Percentiles rank a stretch among this genome's conserved stretches.
Conservation (phyloP, 2,888 invertebrate genomes). For the Scaptomyza caliginosa region DNA sequence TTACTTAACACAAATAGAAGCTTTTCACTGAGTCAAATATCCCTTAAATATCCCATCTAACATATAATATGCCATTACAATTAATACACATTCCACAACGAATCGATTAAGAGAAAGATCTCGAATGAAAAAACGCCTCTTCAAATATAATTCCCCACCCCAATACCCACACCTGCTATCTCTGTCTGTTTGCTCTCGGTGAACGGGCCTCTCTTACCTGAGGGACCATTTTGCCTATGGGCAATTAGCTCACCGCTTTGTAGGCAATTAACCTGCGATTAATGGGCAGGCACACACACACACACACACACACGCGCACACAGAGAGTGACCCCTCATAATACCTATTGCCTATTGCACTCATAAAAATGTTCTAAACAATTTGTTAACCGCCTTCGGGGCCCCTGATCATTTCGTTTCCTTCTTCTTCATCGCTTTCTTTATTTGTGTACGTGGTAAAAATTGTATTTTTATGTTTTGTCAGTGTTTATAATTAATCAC, state of each 20-base stretch:
- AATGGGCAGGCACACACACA: slow-evolving; percentile 61
- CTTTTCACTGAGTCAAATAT: not conserved
- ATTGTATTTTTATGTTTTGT: slow-evolving; percentile 80
- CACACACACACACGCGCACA: slow-evolving; percentile 16
- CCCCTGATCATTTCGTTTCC: not conserved
- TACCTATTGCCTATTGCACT: slow-evolving; percentile 40
- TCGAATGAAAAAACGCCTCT: slow-evolving; percentile 5
- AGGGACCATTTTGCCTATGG: slow-evolving; percentile 46
- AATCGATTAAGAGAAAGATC: slow-evolving; percentile 8
- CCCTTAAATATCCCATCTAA: not conserved
- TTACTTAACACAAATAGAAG: too few relatives aligned
- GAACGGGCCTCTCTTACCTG: slow-evolving; percentile 31
- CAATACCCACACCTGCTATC: not conserved
- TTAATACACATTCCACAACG: slow-evolving; percentile 6
- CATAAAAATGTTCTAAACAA: slow-evolving; percentile 71
- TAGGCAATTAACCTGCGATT: slow-evolving; percentile 77
- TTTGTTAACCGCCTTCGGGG: slow-evolving; percentile 56
- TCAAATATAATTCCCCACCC: slow-evolving; percentile 12
- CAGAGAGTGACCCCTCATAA: slow-evolving; percentile 40
- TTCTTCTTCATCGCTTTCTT: slow-evolving; percentile 15
- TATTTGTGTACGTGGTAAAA: slow-evolving; percentile 69
- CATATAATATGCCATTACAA: slow-evolving; percentile 2
- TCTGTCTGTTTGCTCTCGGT: not conserved
- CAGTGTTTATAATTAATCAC: slow-evolving; percentile 81
- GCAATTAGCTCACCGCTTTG: slow-evolving; percentile 76